Evolutionary conservation across 2,888 invertebrate species (phyloP).

Genomic region (Taphrorychus bicolor): DNA sequence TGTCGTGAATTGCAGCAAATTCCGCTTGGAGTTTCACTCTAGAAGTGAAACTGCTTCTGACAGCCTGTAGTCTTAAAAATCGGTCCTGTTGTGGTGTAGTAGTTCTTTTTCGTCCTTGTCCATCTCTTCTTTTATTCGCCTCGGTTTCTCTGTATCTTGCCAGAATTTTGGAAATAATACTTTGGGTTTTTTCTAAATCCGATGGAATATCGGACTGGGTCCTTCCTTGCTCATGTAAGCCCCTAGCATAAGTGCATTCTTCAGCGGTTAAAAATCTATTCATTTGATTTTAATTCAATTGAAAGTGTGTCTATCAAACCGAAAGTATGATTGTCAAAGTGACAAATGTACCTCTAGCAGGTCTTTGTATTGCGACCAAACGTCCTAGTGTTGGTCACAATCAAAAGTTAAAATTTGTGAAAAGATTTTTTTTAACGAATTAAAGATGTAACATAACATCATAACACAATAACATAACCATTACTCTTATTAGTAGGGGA

Average conservation of each 20-base stretch:
- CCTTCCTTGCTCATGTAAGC: neutral
- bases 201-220: neutral
- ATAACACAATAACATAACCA: too few species aligned
- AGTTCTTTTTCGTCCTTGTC: neutral
- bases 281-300: too few species aligned
- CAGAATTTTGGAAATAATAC: neutral
- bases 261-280: neutral
- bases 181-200: neutral
- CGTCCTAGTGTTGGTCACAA: too few species aligned
- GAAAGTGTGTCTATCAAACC: too few species aligned
- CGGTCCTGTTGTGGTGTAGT: too few species aligned
- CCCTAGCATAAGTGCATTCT: neutral
- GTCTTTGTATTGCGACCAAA: too few species aligned
- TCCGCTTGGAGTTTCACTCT: neutral
- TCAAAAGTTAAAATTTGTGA: too few species aligned
- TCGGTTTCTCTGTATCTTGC: neutral
- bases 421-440: too few species aligned
- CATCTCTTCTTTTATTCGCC: neutral
- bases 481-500: too few species aligned
- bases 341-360: too few species aligned
- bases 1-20: neutral
- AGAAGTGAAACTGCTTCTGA: neutral
- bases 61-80: neutral
- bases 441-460: too few species aligned
- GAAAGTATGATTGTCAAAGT: too few species aligned